Evolutionary conservation across 1,140 invertebrate species (phyloP).

Genomic region (Drosophila burlai): DNA sequence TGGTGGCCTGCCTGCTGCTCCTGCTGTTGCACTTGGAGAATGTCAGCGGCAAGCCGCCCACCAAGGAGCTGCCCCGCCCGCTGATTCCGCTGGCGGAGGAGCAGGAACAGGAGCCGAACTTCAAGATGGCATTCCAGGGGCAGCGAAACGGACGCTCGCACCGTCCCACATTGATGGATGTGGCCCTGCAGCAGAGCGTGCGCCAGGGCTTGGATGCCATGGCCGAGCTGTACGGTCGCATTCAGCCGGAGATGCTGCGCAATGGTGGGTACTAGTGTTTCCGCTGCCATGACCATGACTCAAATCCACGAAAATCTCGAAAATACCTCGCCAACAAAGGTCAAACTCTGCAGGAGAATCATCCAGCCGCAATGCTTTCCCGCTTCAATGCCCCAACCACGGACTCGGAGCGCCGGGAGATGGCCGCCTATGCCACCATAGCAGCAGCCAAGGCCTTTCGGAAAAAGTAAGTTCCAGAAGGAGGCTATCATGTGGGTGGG

Average conservation of each 20-base stretch:
- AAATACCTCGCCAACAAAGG: conserved; percentile 51
- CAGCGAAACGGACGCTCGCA: conserved; percentile 58
- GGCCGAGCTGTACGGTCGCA: conserved; percentile 74
- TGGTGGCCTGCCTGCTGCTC: conserved; percentile 20
- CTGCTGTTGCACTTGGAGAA: conserved; percentile 20
- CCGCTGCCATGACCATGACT: conserved; percentile 15
- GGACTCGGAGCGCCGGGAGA: conserved; percentile 67
- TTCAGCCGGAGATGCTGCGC: conserved; percentile 79
- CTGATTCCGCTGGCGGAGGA: conserved; percentile 23
- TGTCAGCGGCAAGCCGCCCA: conserved; percentile 52
- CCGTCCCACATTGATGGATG: conserved; percentile 76
- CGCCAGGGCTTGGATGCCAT: conserved; percentile 81
- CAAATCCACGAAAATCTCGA: conserved; percentile 21
- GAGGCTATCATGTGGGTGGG: not conserved
- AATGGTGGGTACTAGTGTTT: conserved; percentile 69
- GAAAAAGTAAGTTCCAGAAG: conserved; percentile 76
- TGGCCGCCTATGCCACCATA: conserved; percentile 83
- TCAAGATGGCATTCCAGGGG: conserved; percentile 20
- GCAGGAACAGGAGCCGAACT: conserved; percentile 4
- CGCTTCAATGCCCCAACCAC: conserved; percentile 77
- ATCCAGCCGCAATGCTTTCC: conserved; percentile 80
- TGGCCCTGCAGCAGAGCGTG: conserved; percentile 78
- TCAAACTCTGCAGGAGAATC: conserved; percentile 77
- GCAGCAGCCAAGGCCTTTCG: conserved; percentile 81
- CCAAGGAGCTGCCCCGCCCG: conserved; percentile 60